Base-by-base conservation (phyloP, 2,888 invertebrate genomes). In the Phymatocera aterrima region DNA sequence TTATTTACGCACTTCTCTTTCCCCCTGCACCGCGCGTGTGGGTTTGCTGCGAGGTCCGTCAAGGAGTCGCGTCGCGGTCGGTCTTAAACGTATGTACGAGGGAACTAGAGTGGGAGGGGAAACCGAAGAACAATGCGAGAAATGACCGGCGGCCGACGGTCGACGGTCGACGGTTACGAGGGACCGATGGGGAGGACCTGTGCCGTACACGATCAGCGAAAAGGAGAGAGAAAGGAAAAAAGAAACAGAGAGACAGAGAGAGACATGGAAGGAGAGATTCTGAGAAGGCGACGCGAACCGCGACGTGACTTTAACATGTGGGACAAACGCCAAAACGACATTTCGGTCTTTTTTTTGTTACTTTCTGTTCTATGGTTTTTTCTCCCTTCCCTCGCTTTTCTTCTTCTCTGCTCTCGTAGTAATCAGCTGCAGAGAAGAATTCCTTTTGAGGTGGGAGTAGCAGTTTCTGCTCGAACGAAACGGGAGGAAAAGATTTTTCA, bases 51-150 rank as follows among this genome's bases (percentile, higher is more conserved):
- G 8, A 5, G 28, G 57, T 15, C 28, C 57, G 57, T 28, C 57
- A 40, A 40, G 40, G 40, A 40, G 40, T 40, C 40, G 40, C n/a
- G n/a, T n/a, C n/a, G n/a, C n/a, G 40, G 4, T 40, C 4, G 57
- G 24, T 57, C 4, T 37, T 18, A 40, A 37, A 21, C 18, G 37
- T 40, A 3, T n/a, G 37, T 12, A 28, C 6, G 28, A 34, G 46
- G 34, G 28, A 21, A 21, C 10, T 12, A 24, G 24, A 43, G 48
- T 28, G 21, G 21, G 8, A 51, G 48, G 10, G 15, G 40, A 40
- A 65, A 40, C 64, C 34, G 6, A 77, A 77, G 65, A 79, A 81
- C 82, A 83, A 83, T 83, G 77, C 82, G 77, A 81, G 72, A 82
- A 80, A 77, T 79, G 80, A 80, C 82, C 82, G 79, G 77, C 78